These are phyloP conservation scores for Achlya flavicornis DNA, from an alignment of 2,888 invertebrate species.

Conservation along the genomic window DNA sequence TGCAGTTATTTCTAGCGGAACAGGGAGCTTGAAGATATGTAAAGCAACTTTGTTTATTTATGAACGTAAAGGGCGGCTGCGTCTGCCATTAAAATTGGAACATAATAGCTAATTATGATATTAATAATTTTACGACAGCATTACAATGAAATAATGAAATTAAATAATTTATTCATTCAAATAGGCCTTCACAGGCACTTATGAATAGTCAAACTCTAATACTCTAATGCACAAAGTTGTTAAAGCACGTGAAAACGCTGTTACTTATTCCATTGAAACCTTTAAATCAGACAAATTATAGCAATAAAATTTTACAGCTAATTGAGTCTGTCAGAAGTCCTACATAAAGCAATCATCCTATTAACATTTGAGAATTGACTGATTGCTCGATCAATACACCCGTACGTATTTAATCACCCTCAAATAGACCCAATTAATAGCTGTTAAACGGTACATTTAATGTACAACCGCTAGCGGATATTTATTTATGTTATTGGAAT, in stretches of 20 bases:
- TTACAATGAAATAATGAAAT: too few relatives aligned
- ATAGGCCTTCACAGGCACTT: too few relatives aligned
- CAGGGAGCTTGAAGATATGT: neutral
- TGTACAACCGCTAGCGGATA: neutral
- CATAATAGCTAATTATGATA: too few relatives aligned
- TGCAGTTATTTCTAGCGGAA: neutral
- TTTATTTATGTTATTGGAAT: neutral
- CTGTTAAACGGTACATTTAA: slow-evolving; percentile 43
- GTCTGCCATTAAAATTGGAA: too few relatives aligned
- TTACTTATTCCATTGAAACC: neutral
- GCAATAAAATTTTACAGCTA: neutral
- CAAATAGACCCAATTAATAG: slow-evolving; percentile 62
- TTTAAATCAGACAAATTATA: neutral
- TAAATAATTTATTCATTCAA: too few relatives aligned
- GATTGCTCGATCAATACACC: slow-evolving; percentile 60
- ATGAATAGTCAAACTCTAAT: too few relatives aligned
- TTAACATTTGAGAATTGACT: slow-evolving; percentile 65
- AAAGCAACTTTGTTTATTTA: too few relatives aligned
- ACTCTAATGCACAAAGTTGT: too few relatives aligned
- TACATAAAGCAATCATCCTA: slow-evolving; percentile 58
- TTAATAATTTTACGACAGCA: too few relatives aligned
- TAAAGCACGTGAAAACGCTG: neutral
- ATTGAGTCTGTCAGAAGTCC: too few relatives aligned
- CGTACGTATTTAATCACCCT: slow-evolving; percentile 61
- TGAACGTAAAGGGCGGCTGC: too few relatives aligned